Evolutionary conservation across 2,888 invertebrate genomes (phyloP).

Genomic region (Phytoseiulus persimilis): DNA sequence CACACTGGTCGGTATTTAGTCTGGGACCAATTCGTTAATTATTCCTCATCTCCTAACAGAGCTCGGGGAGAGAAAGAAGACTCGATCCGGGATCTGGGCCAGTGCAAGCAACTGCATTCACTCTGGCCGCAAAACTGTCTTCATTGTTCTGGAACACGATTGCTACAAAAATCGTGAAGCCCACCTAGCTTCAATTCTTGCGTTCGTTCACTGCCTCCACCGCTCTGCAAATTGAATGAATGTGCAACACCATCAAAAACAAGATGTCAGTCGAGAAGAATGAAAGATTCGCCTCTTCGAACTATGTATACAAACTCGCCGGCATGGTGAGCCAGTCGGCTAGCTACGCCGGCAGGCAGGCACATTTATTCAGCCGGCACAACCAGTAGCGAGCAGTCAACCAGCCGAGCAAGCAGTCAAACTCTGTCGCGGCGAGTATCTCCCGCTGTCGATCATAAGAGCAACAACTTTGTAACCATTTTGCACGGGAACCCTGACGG

Average conservation of each 20-base stretch:
- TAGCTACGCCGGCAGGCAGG: not conserved
- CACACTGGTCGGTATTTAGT: too few relatives aligned
- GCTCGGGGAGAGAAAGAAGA: not conserved
- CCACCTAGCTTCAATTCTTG: not conserved
- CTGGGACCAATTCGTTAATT: not conserved
- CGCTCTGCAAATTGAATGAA: not conserved
- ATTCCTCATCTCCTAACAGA: not conserved
- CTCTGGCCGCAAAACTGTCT: not conserved
- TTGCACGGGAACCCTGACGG: not conserved
- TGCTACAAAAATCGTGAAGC: not conserved
- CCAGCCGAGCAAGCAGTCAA: not conserved
- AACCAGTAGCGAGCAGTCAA: not conserved
- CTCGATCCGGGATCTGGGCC: not conserved
- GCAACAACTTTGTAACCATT: not conserved
- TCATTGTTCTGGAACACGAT: not conserved
- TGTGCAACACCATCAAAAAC: not conserved
- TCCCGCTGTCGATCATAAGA: not conserved
- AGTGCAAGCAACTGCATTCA: not conserved
- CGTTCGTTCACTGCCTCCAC: too few relatives aligned
- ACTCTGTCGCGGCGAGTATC: not conserved
- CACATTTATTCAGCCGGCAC: not conserved
- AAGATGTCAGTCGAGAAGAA: not conserved
- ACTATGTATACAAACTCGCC: not conserved
- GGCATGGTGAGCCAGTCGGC: not conserved
- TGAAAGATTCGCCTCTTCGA: not conserved